These are phyloP conservation scores for Lepeophtheirus salmonis DNA, from an alignment of 1,140 invertebrate genomes.

Conservation along the genomic window DNA sequence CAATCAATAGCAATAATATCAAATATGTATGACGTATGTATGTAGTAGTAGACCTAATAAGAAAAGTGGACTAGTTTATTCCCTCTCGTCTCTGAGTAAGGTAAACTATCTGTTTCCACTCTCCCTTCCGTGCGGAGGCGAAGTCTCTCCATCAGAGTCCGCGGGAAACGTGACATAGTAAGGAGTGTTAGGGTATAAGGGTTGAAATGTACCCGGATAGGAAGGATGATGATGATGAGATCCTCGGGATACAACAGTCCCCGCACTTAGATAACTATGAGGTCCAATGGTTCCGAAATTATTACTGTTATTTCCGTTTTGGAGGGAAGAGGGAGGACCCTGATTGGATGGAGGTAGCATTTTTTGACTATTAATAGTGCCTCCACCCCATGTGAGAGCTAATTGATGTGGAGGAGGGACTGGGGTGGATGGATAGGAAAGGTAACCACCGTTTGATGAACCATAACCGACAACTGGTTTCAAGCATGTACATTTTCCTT, in stretches of 20 bases:
- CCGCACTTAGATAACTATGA: slow-evolving; percentile 24
- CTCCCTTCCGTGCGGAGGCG: background rate
- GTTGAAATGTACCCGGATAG: slow-evolving; percentile 1
- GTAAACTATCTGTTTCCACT: background rate
- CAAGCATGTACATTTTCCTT: slow-evolving; percentile 28
- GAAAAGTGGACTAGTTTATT: too few relatives aligned
- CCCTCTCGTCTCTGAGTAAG: too few relatives aligned
- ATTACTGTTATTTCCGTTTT: slow-evolving; percentile 24
- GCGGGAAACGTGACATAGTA: slow-evolving; percentile 28
- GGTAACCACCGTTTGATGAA: slow-evolving; percentile 17
- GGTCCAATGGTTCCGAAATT: slow-evolving; percentile 23
- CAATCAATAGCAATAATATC: too few relatives aligned
- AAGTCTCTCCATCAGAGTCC: slow-evolving; percentile 24
- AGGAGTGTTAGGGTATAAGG: slow-evolving; percentile 24
- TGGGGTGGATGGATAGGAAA: slow-evolving; percentile 23
- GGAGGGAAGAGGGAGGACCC: slow-evolving; percentile 23
- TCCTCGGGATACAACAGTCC: slow-evolving; percentile 21
- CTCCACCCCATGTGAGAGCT: slow-evolving; percentile 18
- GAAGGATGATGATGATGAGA: slow-evolving; percentile 2
- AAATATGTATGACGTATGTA: too few relatives aligned
- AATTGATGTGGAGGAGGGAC: slow-evolving; percentile 24
- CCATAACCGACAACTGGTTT: slow-evolving; percentile 21
- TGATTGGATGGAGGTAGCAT: slow-evolving; percentile 19
- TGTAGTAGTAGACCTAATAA: too few relatives aligned
- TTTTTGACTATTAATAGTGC: slow-evolving; percentile 20